Evolutionary conservation across 1,140 invertebrate species (phyloP), one percentile per base, ranked within the genome.

Genomic region (Oreohelix idahoensis): DNA sequence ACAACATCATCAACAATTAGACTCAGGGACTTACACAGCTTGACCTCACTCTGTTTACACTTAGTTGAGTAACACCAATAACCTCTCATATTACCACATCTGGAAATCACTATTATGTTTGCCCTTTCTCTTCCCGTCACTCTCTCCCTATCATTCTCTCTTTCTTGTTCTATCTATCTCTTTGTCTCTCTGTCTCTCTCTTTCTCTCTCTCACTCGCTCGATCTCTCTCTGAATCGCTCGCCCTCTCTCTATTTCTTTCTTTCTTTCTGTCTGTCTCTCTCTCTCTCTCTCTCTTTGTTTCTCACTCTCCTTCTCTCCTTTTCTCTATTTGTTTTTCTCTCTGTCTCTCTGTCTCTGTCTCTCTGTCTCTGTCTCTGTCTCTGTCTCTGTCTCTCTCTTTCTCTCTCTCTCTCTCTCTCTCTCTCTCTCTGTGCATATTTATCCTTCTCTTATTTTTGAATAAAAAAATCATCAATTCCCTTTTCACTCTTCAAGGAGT

Each of bases 121-220:
- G 5, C 4, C 4, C 32, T 71, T 26, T 35, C 32, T 71, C 29
- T 71, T 39, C 23, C 4, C 4, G 69, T 23, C 10, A 23, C 10
- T 71, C 73, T 75, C 73, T 49, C 42, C n/a, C 73, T 49, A 8
- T 75, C 42, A 15, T 75, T 35, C 42, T 45, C 42, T 45, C 42
- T 45, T 15, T 45, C 15, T 45, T 45, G 15, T 5, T 45, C 42
- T 8, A 45, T 75, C 2, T 75, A 38, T 75, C 73, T 75, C 73
- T 75, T 38, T 23, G 36, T 45, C 73, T 45, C 39, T 45, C 42
- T 75, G 38, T 75, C 51, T 58, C 51, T 23, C 10, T 58, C 51
- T 58, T 26, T 58, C 23, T 15, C 8, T 23, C 15, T 26, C 51
- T 58, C 26, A 58, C 4, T 17, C 20, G 23, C 51, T 20, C 23